Evolutionary conservation across 2,113 vertebrate species (phyloP), one percentile per base, ranked within the genome.

Genomic region (Siniperca knerii): DNA sequence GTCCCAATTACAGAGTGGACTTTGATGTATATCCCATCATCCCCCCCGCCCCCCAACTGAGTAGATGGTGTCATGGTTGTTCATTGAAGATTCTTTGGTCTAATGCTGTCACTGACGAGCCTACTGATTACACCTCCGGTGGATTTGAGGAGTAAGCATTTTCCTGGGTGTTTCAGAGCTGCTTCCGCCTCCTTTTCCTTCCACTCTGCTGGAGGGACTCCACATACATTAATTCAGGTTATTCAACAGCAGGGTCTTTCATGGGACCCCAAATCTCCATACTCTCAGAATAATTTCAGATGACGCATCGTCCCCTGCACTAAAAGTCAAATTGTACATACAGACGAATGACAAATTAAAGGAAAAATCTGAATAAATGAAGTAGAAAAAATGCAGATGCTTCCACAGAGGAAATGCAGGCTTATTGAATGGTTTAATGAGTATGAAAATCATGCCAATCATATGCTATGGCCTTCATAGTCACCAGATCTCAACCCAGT

Each of bases 21-120:
- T 88, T 83, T 89, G 90, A 84, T 86, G 69, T 84, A 67, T 71
- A 70, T 79, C 84, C 86, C 84, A 62, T 77, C 80, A 58, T 3
- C 12, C 0, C 15, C 15, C 16, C 7, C 50, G 42, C n/a, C 40
- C 61, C 23, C 13, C 16, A 68, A 29, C 23, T 44, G 71, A 83
- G 67, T 23, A 76, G 77, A 67, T 8, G 2, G 21, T 25, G 80
- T 85, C 90, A 87, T 37, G 71, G 86, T 44, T 68, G 58, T 79
- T 77, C 55, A 58, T 75, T 8, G 18, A 68, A 74, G 44, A 40
- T 73, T 86, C 85, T 86, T 74, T 75, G 79, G 76, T 86, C 78
- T 79, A 84, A 4, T 1, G 0, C 67, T 68, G 62, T 54, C 79
- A 8, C 71, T 66, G 55, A 83, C 16, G 20, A 50, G 67, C 11